Conservation (phyloP, 1,140 invertebrate species). For the Caenorhabditis inopinata region DNA sequence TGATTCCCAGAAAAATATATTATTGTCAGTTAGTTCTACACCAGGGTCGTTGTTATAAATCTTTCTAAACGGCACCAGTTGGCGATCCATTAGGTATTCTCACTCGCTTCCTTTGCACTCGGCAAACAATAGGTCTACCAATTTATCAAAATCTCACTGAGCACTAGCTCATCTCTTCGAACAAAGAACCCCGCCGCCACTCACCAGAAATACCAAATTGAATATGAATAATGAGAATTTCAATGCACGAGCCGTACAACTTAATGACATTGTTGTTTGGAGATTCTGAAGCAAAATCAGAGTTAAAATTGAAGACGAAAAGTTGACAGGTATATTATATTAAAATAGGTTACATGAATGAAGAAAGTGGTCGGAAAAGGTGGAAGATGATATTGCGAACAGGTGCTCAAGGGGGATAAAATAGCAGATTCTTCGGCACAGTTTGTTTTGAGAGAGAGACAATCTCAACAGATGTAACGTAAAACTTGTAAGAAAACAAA, state of each 20-base stretch:
- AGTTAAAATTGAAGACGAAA: not conserved
- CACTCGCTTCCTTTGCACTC: not conserved
- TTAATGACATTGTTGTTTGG: slow-evolving; percentile 45
- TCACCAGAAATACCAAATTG: slow-evolving; percentile 63
- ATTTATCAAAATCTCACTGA: not conserved
- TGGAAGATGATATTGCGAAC: not conserved
- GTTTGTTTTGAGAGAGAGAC: not conserved
- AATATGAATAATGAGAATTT: slow-evolving; percentile 65
- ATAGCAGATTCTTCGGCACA: not conserved
- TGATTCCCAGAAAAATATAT: too few species aligned
- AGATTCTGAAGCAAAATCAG: not conserved
- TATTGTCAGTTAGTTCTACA: too few species aligned
- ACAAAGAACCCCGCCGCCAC: not conserved
- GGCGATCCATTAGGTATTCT: not conserved
- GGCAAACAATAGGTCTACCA: not conserved
- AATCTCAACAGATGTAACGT: not conserved
- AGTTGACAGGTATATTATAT: slow-evolving; percentile 16
- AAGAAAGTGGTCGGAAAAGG: not conserved
- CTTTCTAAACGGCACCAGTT: not conserved
- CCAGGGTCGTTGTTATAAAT: not conserved
- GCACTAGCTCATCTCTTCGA: not conserved
- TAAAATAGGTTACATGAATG: slow-evolving; percentile 14
- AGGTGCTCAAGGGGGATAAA: not conserved
- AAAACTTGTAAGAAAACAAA: too few species aligned
- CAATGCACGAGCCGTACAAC: slow-evolving; percentile 56